A percentile compares a stretch with the other conserved stretches of the same genome.
phyloP scores from a whole-genome alignment of 2,797 vertebrate species.

The Anolis apletophallus region DNA sequence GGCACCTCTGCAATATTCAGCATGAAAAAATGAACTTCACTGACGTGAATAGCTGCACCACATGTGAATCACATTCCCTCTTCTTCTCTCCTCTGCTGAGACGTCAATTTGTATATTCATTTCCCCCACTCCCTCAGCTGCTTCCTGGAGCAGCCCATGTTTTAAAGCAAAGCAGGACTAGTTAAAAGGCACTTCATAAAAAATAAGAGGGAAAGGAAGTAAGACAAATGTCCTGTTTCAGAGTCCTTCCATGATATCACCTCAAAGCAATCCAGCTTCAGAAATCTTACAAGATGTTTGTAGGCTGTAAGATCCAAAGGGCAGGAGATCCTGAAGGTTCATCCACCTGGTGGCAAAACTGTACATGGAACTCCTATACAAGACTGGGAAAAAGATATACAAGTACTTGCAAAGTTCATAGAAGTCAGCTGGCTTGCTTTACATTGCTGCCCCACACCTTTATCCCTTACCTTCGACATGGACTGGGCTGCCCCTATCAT shows the following conservation, averaged over 20 bases:
- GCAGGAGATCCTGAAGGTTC: not conserved
- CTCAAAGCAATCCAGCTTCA: not conserved
- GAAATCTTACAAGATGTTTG: constrained; percentile 2
- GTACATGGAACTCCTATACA: not conserved
- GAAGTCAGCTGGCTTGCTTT: not conserved
- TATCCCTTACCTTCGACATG: not conserved
- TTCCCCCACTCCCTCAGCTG: too few relatives aligned
- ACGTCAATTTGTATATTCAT: constrained; percentile 7
- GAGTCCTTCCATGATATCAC: not conserved
- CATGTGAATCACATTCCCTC: not conserved
- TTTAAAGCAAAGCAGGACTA: not conserved
- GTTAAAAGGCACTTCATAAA: constrained; percentile 11
- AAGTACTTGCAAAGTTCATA: not conserved
- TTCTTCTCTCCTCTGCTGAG: not conserved
- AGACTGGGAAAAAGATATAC: too few relatives aligned
- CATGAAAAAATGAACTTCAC: not conserved
- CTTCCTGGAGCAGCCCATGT: not conserved
- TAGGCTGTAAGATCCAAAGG: not conserved
- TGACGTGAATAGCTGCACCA: accelerated
- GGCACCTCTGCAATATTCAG: not conserved
- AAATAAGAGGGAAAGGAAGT: not conserved
- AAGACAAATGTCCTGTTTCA: not conserved
- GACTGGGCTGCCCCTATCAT: not conserved
- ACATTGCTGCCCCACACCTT: not conserved
- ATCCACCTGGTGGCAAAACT: not conserved